Evolutionary conservation across 2,797 vertebrate genomes (phyloP).

Genomic region (Chloroceryle amazona): DNA sequence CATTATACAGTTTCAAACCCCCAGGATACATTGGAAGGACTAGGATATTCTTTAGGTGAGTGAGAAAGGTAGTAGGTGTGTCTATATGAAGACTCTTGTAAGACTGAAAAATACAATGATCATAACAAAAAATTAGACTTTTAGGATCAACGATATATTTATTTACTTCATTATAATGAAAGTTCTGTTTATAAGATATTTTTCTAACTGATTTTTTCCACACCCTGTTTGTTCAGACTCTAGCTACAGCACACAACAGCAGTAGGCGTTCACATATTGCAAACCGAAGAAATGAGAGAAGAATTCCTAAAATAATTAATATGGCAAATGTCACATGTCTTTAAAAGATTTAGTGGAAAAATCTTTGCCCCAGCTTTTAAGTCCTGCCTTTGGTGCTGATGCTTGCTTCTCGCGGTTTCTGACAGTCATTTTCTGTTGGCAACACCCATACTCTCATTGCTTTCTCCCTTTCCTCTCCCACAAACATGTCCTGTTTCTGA

Average conservation of each 20-base stretch:
- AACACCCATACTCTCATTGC: neutral
- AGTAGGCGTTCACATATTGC: neutral
- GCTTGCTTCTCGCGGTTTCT: neutral
- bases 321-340: neutral
- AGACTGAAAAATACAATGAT: neutral
- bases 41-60: neutral
- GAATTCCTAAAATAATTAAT: neutral
- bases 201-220: neutral
- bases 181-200: neutral
- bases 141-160: neutral
- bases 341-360: neutral
- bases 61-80: neutral
- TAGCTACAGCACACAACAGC: neutral
- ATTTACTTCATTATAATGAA: neutral
- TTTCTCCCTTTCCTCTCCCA: accelerated
- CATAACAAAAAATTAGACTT: neutral
- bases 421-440: neutral
- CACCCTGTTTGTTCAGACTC: neutral
- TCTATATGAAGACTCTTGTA: neutral
- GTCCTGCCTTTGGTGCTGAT: neutral
- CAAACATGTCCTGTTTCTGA: neutral
- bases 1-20: neutral
- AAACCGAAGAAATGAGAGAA: neutral
- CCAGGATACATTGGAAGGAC: neutral
- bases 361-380: neutral